Percentiles rank a stretch among this genome's conserved stretches.
Evolutionary conservation across 2,113 vertebrate genomes (phyloP).

Genomic region (Haplochromis vanheusdeni): DNA sequence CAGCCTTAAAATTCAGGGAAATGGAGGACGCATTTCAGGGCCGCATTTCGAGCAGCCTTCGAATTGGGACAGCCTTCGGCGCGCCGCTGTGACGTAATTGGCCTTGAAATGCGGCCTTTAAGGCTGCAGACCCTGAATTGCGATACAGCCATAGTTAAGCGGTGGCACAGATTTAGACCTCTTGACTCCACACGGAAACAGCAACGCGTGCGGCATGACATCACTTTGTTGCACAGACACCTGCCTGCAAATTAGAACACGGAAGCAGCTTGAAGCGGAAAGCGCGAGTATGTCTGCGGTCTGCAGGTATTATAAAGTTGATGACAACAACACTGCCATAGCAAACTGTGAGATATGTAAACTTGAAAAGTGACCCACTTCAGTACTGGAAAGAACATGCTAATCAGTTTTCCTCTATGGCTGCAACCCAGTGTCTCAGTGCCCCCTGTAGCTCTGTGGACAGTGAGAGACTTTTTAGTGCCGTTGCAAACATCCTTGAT

Average conservation of each 20-base stretch:
- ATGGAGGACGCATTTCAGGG: no score
- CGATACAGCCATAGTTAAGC: neutral
- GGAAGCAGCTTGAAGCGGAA: neutral
- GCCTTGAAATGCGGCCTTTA: no score
- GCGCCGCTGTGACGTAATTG: no score
- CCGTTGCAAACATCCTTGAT: neutral
- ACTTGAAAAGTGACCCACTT: neutral
- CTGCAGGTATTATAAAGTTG: neutral
- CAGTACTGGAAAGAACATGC: neutral
- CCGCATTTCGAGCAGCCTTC: no score
- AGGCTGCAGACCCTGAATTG: no score
- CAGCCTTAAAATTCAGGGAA: no score
- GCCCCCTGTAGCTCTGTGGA: neutral
- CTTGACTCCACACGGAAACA: neutral
- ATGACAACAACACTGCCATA: neutral
- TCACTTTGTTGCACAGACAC: neutral
- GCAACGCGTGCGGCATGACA: neutral
- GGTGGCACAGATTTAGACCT: rapidly evolving
- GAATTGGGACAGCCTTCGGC: no score
- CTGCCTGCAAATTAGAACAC: neutral
- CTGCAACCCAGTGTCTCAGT: neutral
- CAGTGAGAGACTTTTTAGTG: neutral
- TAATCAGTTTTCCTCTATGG: neutral
- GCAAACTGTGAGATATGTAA: neutral
- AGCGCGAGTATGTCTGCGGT: neutral